These are phyloP conservation scores for Megastigmus dorsalis DNA, from an alignment of 2,888 invertebrate genomes.

Conservation along the genomic window DNA sequence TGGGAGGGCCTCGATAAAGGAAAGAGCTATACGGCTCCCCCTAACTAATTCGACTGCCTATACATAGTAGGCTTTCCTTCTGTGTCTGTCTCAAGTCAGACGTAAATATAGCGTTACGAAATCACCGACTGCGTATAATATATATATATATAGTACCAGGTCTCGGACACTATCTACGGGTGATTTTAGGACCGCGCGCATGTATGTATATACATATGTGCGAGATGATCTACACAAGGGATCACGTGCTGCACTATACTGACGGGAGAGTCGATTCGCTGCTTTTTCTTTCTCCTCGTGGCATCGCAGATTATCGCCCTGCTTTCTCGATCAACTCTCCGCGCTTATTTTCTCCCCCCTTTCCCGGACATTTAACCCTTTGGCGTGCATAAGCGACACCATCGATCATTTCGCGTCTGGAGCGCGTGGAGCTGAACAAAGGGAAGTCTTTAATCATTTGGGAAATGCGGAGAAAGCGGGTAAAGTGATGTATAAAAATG, in stretches of 20 bases:
- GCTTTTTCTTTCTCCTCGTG: too few species aligned
- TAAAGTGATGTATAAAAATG: too few species aligned
- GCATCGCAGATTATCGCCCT: constrained; percentile 8
- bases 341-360: too few species aligned
- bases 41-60: constrained; percentile 29
- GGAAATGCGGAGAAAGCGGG: not conserved
- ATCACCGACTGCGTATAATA: too few species aligned
- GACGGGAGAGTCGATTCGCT: not conserved
- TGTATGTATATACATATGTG: not conserved
- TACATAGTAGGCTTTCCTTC: not conserved
- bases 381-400: constrained; percentile 17
- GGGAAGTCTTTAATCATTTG: constrained; percentile 40
- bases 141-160: too few species aligned
- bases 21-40: not conserved
- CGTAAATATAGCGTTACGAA: too few species aligned
- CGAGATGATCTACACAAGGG: too few species aligned
- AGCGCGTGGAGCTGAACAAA: not conserved
- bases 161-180: not conserved
- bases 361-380: constrained; percentile 27
- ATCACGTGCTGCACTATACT: too few species aligned
- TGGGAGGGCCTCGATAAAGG: constrained; percentile 38
- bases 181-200: not conserved
- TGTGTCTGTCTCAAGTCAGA: not conserved
- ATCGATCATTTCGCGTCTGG: constrained; percentile 31
- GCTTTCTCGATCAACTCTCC: not conserved